Base-by-base conservation (phyloP, 2,888 invertebrate species). In the Timandra comae region DNA sequence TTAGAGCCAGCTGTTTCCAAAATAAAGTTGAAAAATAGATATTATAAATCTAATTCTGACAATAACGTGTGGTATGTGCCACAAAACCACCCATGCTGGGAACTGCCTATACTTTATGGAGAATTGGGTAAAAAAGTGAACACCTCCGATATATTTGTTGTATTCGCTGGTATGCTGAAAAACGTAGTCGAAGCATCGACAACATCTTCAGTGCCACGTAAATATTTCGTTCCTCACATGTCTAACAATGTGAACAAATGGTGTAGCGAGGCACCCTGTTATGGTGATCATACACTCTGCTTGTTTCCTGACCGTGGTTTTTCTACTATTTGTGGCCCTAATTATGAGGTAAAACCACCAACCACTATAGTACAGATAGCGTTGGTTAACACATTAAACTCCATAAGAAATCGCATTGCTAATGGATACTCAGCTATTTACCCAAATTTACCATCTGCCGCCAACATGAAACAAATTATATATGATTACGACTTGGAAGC, bases 201-300 rank as follows among this genome's bases (percentile, higher is more conserved):
- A 13, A 7, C 38, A 11, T 13, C 27, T 7, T 12, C 39, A 12
- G 23, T 33, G 10, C 33, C 45, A n/a, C 38, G 23, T 5, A 36
- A 30, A 4, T 33, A 20, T 29, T 10, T 11, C 10, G 10, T 32
- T 16, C 9, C 38, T 11, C 33, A 36, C 8, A 10, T 35, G 2
- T 22, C 34, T 5, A 50, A 52, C 35, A 35, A 35, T 11, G n/a
- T n/a, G 16, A 81, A 78, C 45, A 79, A 74, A 44, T 85, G 84
- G 84, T 85, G 84, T 51, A 56, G 52, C 19, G 56, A 55, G 6
- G 53, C 63, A 24, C 84, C 84, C 6, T 85, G 84, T 35, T 84
- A 66, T 40, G 81, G 74, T 4, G 84, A 85, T 46, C 82, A 85
- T 43, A 80, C 76, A 1, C 64, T 82, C n/a, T 85, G 84, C 45